Evolutionary conservation across 2,797 vertebrate species (phyloP), one percentile per base, ranked within the genome.

Genomic region (Gallirallus australis): DNA sequence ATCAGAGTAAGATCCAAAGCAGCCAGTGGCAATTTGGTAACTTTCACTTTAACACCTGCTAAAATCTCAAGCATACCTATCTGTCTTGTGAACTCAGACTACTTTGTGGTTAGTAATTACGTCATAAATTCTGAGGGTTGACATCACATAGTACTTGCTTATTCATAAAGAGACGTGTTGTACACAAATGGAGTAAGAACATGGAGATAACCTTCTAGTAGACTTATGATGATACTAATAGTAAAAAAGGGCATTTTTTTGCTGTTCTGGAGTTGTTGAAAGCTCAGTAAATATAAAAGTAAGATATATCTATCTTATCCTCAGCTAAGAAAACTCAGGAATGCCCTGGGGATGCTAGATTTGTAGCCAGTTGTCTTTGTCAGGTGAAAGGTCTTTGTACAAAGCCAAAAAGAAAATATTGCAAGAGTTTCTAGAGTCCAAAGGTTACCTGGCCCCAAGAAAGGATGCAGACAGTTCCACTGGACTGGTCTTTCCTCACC

Each of bases 361-460:
- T 93, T 96, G 91, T 78, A 23, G 3, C 68, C 64, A 53, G 75
- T 71, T 87, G 68, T 82, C 91, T 76, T 75, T 85, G 75, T 35
- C 75, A 75, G 83, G 96, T 93, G 91, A 96, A 96, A 94, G 92
- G 95, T 96, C 96, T 92, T 94, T 75, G 86, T 83, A 85, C 88
- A 92, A 94, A 89, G 64, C 86, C 90, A 95, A 91, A 94, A 95
- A 89, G 81, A 97, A 96, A 95, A 97, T 89, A 94, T 78, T 96
- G 95, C 94, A 95, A 71, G 90, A 87, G 88, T 65, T 92, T 69
- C 81, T 82, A n/a, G 50, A 42, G 90, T 90, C 90, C 92, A 95
- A 87, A 95, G 96, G 90, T 85, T 90, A 64, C 68, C 40, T 89
- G 71, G 88, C 90, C 95, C 50, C 68, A 40, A 65, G 53, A 81